Evolutionary conservation across 2,113 vertebrate genomes (phyloP).

Genomic region (Telmatochromis brachygnathus): DNA sequence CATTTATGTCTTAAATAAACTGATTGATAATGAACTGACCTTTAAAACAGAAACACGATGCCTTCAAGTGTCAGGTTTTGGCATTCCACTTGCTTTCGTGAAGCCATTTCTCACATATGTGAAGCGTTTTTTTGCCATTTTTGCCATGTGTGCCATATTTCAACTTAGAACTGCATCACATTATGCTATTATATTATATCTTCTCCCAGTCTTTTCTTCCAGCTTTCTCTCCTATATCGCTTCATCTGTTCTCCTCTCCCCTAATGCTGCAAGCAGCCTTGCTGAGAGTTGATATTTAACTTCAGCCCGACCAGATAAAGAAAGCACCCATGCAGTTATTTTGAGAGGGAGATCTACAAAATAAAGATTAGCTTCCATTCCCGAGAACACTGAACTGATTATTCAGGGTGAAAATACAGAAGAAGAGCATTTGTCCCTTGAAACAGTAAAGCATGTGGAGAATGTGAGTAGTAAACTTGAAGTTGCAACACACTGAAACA

Average conservation of each 20-base stretch:
- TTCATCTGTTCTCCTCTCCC: background rate
- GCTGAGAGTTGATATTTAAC: constrained; percentile 22
- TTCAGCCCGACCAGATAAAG: background rate
- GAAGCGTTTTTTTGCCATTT: background rate
- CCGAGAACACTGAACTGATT: background rate
- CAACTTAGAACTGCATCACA: background rate
- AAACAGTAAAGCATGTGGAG: background rate
- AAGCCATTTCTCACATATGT: background rate
- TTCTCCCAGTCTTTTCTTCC: background rate
- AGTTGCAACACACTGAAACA: background rate
- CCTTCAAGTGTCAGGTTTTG: background rate
- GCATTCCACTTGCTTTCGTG: background rate
- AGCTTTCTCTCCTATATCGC: background rate
- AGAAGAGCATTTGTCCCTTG: background rate
- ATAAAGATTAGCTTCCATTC: background rate
- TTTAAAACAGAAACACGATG: background rate
- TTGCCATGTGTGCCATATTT: background rate
- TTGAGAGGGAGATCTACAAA: background rate
- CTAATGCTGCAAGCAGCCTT: background rate
- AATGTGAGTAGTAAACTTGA: background rate
- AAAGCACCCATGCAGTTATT: background rate
- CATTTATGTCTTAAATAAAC: background rate
- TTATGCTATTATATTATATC: background rate
- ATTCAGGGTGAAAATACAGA: background rate
- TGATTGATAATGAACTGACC: background rate